These are phyloP conservation scores for Cavia porcellus DNA, from an alignment of 2,113 vertebrate genomes.

Conservation along the genomic window DNA sequence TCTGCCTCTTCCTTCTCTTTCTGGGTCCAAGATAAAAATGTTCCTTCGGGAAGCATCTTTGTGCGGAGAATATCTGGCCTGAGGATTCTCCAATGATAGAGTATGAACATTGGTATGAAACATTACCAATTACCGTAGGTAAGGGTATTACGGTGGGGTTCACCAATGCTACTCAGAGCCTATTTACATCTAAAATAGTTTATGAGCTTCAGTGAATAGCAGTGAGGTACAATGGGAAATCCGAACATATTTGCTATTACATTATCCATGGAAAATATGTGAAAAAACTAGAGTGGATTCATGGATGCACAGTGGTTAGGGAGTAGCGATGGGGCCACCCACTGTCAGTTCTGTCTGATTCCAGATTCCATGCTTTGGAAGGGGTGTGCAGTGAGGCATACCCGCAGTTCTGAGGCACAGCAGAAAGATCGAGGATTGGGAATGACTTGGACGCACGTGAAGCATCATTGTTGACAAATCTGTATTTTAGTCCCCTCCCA, in stretches of 20 bases:
- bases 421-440: not conserved
- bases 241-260: not conserved
- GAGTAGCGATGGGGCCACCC: not conserved
- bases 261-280: not conserved
- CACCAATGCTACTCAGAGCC: not conserved
- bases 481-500: not conserved
- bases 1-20: slow-evolving; percentile 28
- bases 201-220: not conserved
- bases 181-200: not conserved
- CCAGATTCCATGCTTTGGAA: not conserved
- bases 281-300: not conserved
- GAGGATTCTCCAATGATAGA: not conserved
- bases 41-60: not conserved
- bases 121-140: not conserved
- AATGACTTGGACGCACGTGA: not conserved
- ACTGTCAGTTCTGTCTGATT: not conserved
- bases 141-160: not conserved
- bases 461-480: not conserved
- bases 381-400: not conserved
- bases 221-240: not conserved
- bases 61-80: not conserved
- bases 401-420: not conserved
- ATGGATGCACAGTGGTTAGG: not conserved
- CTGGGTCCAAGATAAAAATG: not conserved
- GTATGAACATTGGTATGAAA: not conserved